Percentiles rank a stretch among this genome's conserved stretches.
phyloP scores from a whole-genome alignment of 2,113 vertebrate species.

The Centrocercus urophasianus region DNA sequence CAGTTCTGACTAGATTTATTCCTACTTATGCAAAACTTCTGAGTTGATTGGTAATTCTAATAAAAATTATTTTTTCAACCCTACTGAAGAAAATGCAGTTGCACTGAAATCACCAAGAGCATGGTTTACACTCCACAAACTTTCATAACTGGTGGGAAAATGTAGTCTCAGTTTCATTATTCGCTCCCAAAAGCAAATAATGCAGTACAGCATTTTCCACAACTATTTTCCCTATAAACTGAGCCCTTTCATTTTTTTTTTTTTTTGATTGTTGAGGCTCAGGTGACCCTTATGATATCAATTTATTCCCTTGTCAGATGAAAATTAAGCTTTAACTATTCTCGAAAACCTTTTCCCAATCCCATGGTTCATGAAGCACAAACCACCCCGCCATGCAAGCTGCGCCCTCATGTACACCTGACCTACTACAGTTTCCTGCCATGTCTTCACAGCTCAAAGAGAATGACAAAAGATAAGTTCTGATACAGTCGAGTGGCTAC shows the following conservation, averaged over 20 bases:
- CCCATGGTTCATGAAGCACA: slow-evolving; percentile 14
- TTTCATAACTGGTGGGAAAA: background rate
- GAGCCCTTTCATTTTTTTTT: background rate
- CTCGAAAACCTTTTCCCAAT: slow-evolving; percentile 8
- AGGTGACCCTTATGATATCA: background rate
- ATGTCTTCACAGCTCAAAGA: slow-evolving; percentile 56
- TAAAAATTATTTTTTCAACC: background rate
- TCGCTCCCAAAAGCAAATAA: background rate
- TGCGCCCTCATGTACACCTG: slow-evolving; percentile 15
- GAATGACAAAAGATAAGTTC: slow-evolving; percentile 64
- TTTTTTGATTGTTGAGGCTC: background rate
- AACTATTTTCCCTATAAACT: background rate
- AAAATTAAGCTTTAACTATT: background rate
- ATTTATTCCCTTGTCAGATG: slow-evolving; percentile 23
- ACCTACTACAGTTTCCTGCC: slow-evolving; percentile 48
- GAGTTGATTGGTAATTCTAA: background rate
- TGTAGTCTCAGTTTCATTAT: background rate
- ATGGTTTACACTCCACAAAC: background rate
- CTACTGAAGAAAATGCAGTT: background rate
- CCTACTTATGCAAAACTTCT: background rate
- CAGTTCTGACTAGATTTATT: background rate
- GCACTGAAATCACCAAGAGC: background rate
- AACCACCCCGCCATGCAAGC: background rate
- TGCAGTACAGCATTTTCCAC: background rate
- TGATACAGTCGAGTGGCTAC: slow-evolving; percentile 42